These are phyloP conservation scores for Cyclura pinguis DNA, from an alignment of 2,797 vertebrate species.

Conservation along the genomic window DNA sequence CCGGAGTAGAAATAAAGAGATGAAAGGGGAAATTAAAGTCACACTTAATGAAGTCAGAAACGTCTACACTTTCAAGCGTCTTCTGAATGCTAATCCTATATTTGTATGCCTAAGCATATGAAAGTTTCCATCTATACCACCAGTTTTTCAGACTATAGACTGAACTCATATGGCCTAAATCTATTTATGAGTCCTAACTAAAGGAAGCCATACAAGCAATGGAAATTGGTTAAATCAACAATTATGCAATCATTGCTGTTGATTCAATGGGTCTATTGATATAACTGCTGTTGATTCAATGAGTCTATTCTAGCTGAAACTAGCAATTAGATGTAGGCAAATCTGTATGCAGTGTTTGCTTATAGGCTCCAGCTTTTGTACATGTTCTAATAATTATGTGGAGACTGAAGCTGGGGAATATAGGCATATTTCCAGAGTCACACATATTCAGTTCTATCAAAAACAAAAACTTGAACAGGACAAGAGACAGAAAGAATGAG, in stretches of 20 bases:
- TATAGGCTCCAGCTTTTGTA: background rate
- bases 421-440: background rate
- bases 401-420: background rate
- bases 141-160: background rate
- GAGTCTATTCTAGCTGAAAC: too few species aligned
- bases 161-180: background rate
- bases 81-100: background rate
- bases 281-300: too few species aligned
- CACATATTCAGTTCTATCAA: background rate
- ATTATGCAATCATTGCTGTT: too few species aligned
- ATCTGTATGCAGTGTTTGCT: too few species aligned
- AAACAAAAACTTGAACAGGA: background rate
- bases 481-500: background rate
- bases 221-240: too few species aligned
- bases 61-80: background rate
- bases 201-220: too few species aligned
- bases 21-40: background rate
- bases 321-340: too few species aligned
- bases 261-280: too few species aligned
- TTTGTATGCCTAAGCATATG: background rate
- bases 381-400: too few species aligned
- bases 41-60: too few species aligned
- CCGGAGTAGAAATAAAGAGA: background rate
- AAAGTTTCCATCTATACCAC: background rate
- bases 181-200: too few species aligned